These are phyloP conservation scores for Diadegma fenestrale DNA, from an alignment of 2,888 invertebrate species.

Conservation along the genomic window DNA sequence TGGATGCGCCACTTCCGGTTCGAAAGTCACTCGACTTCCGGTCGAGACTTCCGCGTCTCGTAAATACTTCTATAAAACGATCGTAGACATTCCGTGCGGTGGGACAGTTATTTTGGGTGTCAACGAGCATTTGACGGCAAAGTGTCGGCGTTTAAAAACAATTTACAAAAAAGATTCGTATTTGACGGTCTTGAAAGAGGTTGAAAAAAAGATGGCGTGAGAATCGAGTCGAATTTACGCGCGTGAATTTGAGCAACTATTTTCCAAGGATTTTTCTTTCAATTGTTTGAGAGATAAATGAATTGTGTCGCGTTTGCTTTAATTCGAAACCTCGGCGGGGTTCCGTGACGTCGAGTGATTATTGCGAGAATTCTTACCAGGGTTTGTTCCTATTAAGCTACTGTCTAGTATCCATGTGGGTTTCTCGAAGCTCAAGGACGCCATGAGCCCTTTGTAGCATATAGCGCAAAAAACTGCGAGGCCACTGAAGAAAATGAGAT, in stretches of 20 bases:
- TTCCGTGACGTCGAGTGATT: neutral
- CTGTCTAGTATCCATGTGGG: constrained; percentile 92
- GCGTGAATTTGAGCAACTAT: too few relatives aligned
- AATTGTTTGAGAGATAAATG: neutral
- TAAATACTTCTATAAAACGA: neutral
- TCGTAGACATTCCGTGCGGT: constrained; percentile 9
- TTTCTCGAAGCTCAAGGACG: constrained; percentile 88
- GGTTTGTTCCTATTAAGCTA: constrained; percentile 92
- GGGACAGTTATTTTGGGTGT: constrained; percentile 56
- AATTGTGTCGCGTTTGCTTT: neutral
- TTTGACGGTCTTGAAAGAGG: constrained; percentile 2
- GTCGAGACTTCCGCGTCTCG: neutral
- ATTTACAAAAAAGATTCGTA: constrained; percentile 45
- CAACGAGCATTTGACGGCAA: constrained; percentile 57
- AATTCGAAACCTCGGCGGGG: neutral
- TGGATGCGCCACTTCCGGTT: neutral
- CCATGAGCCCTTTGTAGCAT: constrained; percentile 93
- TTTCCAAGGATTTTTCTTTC: neutral
- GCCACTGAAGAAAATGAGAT: constrained; percentile 93
- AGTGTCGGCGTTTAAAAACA: neutral
- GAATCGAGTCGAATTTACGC: neutral
- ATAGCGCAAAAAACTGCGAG: constrained; percentile 94
- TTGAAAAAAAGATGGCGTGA: constrained; percentile 29
- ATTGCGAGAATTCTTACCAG: constrained; percentile 85
- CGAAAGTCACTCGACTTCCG: neutral